Percentiles rank a stretch among this genome's conserved stretches.
phyloP scores from a whole-genome alignment of 2,797 vertebrate genomes.

The Nannoperca australis region DNA sequence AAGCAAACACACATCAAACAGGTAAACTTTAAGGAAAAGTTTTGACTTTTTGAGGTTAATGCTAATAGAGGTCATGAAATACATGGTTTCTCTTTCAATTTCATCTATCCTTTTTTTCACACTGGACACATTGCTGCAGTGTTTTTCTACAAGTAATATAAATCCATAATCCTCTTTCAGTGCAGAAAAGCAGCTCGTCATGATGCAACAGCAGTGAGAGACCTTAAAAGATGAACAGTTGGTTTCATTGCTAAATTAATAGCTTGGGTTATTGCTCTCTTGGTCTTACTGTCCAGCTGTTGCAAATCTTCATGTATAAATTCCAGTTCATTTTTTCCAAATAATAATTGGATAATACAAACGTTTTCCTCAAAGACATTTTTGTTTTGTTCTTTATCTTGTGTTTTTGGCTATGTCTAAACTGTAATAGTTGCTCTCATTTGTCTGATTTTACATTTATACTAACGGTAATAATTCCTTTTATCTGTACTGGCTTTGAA shows the following conservation, averaged over 20 bases:
- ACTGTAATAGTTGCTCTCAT: neutral
- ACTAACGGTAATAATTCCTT: too few relatives aligned
- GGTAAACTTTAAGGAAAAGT: neutral
- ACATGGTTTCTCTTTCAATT: neutral
- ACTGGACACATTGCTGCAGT: neutral
- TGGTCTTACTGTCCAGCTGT: neutral
- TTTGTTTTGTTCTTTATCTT: neutral
- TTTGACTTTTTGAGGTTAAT: neutral
- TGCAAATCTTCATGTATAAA: neutral
- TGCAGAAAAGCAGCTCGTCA: neutral
- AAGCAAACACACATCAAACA: slow-evolving; percentile 1
- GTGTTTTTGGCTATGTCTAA: neutral
- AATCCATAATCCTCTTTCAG: neutral
- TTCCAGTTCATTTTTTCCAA: neutral
- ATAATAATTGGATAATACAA: neutral
- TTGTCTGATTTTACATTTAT: neutral
- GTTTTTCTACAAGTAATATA: neutral
- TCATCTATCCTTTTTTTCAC: neutral
- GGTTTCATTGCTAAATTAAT: slow-evolving; percentile 4
- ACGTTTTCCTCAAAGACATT: neutral
- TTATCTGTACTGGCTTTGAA: too few relatives aligned
- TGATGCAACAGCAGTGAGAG: slow-evolving; percentile 28
- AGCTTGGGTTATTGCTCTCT: neutral
- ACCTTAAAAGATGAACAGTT: slow-evolving; percentile 2
- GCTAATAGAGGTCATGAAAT: neutral